Evolutionary conservation across 2,888 invertebrate genomes (phyloP), one percentile per base, ranked within the genome.

Genomic region (Pseudococcus viburni): DNA sequence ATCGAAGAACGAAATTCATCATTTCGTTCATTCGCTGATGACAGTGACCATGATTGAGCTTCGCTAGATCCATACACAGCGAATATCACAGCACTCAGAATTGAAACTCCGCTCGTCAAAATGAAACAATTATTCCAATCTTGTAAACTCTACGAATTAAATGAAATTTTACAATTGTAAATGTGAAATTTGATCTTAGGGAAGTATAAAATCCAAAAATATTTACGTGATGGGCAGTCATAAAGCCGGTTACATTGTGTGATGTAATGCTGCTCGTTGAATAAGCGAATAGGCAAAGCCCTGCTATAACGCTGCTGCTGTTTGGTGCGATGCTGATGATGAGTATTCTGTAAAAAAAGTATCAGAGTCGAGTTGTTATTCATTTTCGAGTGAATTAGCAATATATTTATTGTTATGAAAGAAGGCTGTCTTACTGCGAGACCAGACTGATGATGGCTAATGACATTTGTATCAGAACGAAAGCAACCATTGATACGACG

Each of bases 121-220:
- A 64, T 19, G 22, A 64, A 64, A 9, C 64, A 64, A 64, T 64
- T 64, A 22, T 64, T 64, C 64, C 64, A 64, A 7, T 64, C 64
- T 64, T 64, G 64, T 11, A 9, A 64, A 15, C 22, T 64, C 64
- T 64, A 9, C 19, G n/a, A 55, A 55, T 55, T 15, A 12, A 51
- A 12, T 42, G 9, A 7, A 42, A 8, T 8, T 42, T 42, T 8
- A 0, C 3, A 42, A 42, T 8, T 9, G 42, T 42, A 5, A 42
- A 51, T 51, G 11, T 2, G 1, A 51, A 51, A 4, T 51, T 51
- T 51, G 51, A 12, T 12, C 48, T 51, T 12, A 12, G 11, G 48
- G 11, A 42, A 9, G 42, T 42, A 42, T 7, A 42, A 42, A 42
- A 42, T 42, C 5, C 48, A 51, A 55, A 55, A n/a, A 55, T n/a